Base-by-base conservation (phyloP, 2,113 vertebrate species). In the Alexandromys fortis region DNA sequence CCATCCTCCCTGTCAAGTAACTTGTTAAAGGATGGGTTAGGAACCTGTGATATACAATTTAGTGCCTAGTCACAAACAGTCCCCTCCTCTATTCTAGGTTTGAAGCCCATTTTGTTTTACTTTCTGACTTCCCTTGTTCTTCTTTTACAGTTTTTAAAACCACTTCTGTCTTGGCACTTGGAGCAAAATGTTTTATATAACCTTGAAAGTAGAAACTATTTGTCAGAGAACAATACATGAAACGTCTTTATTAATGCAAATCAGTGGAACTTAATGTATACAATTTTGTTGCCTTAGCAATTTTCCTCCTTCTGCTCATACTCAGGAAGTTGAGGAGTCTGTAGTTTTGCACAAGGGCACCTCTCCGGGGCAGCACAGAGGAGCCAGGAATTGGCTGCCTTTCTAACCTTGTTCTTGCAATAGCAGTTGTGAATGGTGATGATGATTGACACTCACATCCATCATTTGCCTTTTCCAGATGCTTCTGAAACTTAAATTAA, bases 391-490 rank as follows among this genome's bases (percentile, higher is more conserved):
- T 24, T 58, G 2, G 1, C 52, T 85, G 65, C 35, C 55, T 96
- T 76, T 38, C 81, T 70, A 28, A 73, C 92, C 63, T 73, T 77
- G 73, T 77, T 76, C 61, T 70, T 0, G 0, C 55, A 22, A 16
- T 2, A 52, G 52, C 72, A 33, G 22, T 89, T 22, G 9, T 88
- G 58, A 52, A 38, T 12, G 3, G 30, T 55, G 42, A 65, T 55
- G 75, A 26, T 70, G 82, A 75, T 19, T 2, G 42, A 58, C 73
- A 52, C 0, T 2, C 13, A 73, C 65, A 90, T 83, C 96, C 45
- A 85, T 97, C 92, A 92, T 63, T 42, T 35, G 45, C 94, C 94
- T 94, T 63, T 82, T 68, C 94, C 92, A 78, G 68, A 85, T 90
- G 86, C 86, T 79, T 91, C 94, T 89, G 61, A 94, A 92, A 42